phyloP scores from a whole-genome alignment of 2,113 vertebrate species.

The Percina caprodes region DNA sequence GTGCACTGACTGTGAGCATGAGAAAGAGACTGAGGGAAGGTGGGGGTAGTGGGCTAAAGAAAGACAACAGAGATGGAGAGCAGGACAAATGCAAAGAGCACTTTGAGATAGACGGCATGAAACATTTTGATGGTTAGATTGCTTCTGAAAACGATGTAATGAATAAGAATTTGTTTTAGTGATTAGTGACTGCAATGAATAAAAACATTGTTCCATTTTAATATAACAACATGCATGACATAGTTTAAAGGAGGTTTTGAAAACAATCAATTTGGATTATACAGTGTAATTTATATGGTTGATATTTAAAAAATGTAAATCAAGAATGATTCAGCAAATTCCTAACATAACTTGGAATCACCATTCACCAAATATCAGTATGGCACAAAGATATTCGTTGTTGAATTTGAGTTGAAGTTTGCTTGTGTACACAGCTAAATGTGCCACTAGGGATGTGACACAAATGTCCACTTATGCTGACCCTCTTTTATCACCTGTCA shows the following conservation, averaged over 20 bases:
- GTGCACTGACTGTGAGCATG: conserved; percentile 57
- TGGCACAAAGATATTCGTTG: not conserved
- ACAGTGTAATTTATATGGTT: not conserved
- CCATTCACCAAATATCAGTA: not conserved
- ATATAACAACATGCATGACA: not conserved
- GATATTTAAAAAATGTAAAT: not conserved
- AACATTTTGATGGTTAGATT: conserved; percentile 4
- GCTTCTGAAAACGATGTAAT: conserved; percentile 1
- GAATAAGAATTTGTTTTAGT: not conserved
- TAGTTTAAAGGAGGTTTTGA: not conserved
- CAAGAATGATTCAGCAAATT: not conserved
- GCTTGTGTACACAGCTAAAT: not conserved
- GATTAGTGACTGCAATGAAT: not conserved
- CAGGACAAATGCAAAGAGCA: conserved; percentile 23
- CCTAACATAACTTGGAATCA: not conserved
- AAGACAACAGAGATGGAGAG: conserved; percentile 24
- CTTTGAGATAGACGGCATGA: not conserved
- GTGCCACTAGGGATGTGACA: conserved; percentile 5
- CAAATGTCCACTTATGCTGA: conserved; percentile 15
- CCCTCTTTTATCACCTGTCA: conserved; percentile 11
- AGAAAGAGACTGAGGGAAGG: conserved; percentile 40
- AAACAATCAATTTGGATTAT: not conserved
- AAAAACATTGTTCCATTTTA: not conserved
- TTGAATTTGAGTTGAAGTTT: not conserved
- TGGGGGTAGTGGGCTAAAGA: conserved; percentile 16